These are phyloP conservation scores for Lepidothrix coronata DNA, from an alignment of 2,113 vertebrate species.

Conservation along the genomic window DNA sequence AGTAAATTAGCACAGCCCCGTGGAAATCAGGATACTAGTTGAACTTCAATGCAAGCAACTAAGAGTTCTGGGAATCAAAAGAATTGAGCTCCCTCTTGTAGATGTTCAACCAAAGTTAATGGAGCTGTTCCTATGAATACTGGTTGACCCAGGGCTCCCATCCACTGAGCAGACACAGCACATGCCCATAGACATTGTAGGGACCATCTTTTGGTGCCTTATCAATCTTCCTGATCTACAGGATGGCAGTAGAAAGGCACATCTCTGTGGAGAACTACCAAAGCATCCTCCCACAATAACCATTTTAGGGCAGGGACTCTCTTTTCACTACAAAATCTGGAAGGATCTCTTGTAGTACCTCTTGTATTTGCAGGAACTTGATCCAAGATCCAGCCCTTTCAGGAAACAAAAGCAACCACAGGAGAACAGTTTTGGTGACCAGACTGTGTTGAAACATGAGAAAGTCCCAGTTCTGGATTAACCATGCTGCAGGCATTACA, in stretches of 20 bases:
- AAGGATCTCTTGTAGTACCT: neutral
- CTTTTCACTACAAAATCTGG: neutral
- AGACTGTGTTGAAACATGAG: neutral
- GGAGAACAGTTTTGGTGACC: neutral
- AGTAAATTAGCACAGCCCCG: neutral
- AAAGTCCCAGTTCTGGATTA: neutral
- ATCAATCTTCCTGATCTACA: neutral
- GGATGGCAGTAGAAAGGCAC: neutral
- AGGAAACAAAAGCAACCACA: neutral
- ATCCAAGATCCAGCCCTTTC: neutral
- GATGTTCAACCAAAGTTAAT: neutral
- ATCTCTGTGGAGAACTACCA: neutral
- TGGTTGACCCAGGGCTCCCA: neutral
- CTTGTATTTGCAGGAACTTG: neutral
- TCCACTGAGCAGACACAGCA: accelerated
- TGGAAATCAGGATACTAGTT: neutral
- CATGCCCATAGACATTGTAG: neutral
- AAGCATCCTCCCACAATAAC: neutral
- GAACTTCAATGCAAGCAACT: neutral
- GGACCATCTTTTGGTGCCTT: neutral
- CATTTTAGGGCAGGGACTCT: neutral
- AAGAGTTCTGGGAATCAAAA: neutral
- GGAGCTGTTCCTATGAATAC: neutral
- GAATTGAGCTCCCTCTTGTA: neutral
- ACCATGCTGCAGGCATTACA: accelerated